Evolutionary conservation across 1,140 invertebrate species (phyloP), one percentile per base, ranked within the genome.

Genomic region (Drosophila auraria): DNA sequence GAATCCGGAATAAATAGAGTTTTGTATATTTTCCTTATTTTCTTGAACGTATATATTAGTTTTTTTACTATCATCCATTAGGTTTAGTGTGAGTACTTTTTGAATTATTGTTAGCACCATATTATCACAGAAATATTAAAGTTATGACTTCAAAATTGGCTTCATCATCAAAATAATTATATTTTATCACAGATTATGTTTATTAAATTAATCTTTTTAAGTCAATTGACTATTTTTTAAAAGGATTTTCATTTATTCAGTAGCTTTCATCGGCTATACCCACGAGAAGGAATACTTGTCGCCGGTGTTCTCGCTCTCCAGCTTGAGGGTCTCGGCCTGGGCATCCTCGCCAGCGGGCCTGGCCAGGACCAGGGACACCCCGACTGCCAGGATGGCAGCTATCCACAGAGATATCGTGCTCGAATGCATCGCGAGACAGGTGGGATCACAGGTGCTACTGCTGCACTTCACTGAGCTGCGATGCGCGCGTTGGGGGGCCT

Each of bases 251-350:
- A 44, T 9, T 44, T 27, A 45, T 2, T 27, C 7, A 20, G 42
- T 1, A 3, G 7, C 25, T 11, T 60, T 12, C 2, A 49, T 27
- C 25, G 45, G 17, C 17, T 50, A 23, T 53, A 77, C 94, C 94
- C 93, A 95, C 94, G 27, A 57, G 66, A 92, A 94, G 3, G 83
- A 83, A 59, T 92, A 92, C 62, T 87, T 91, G 57, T 92, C 94
- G 81, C 74, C 94, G 93, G 83, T 94, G 12, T 70, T 84, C 76
- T 93, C 93, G 12, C 87, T 90, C 44, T 94, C 94, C 74, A 94
- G 93, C 4, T 81, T 81, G 11, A 89, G 14, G 30, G 80, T 89
- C 58, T 91, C 82, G n/a, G 89, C 90, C 66, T 94, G 92, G 68
- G 93, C 54, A 63, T 91, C 87, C 11, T 81, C 78, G 23, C 49